Conservation (phyloP, 2,888 invertebrate species). For the Microchrysa polita region DNA sequence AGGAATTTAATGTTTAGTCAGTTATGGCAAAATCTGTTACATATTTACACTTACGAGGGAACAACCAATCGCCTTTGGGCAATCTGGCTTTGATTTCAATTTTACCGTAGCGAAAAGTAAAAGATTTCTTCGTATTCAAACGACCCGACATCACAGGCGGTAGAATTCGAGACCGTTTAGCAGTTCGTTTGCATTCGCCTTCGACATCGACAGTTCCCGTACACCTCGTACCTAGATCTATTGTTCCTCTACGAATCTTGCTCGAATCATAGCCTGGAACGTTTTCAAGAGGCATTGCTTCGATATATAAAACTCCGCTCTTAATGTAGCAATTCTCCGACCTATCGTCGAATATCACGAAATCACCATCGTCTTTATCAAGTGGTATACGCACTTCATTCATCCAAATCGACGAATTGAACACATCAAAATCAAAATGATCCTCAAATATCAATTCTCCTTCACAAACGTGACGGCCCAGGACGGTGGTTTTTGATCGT, state of each 20-base stretch:
- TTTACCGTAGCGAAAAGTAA: conserved; percentile 76
- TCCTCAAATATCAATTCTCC: conserved; percentile 71
- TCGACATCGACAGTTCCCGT: conserved; percentile 65
- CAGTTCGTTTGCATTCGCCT: conserved; percentile 59
- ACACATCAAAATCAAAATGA: conserved; percentile 67
- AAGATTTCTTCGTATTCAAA: conserved; percentile 70
- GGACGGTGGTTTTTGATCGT: conserved; percentile 58
- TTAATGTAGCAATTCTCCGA: conserved; percentile 58
- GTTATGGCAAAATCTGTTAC: too few species aligned
- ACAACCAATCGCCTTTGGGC: conserved; percentile 81
- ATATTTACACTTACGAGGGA: conserved; percentile 72
- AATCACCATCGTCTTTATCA: conserved; percentile 65
- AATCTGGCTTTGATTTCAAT: conserved; percentile 76
- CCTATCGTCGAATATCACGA: conserved; percentile 63
- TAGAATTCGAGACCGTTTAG: conserved; percentile 66
- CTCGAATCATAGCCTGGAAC: conserved; percentile 53
- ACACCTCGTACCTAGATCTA: conserved; percentile 64
- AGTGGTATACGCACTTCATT: conserved; percentile 69
- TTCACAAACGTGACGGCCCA: conserved; percentile 63
- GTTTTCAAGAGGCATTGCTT: conserved; percentile 59
- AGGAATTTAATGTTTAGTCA: too few species aligned
- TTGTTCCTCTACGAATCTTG: conserved; percentile 56
- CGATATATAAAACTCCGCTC: conserved; percentile 60
- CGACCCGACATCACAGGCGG: conserved; percentile 76
- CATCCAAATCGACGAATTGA: conserved; percentile 67